A percentile compares a stretch with the other conserved stretches of the same genome.
These are phyloP conservation scores for Drosophila suboccidentalis DNA, from an alignment of 2,888 invertebrate species.

Conservation along the genomic window DNA sequence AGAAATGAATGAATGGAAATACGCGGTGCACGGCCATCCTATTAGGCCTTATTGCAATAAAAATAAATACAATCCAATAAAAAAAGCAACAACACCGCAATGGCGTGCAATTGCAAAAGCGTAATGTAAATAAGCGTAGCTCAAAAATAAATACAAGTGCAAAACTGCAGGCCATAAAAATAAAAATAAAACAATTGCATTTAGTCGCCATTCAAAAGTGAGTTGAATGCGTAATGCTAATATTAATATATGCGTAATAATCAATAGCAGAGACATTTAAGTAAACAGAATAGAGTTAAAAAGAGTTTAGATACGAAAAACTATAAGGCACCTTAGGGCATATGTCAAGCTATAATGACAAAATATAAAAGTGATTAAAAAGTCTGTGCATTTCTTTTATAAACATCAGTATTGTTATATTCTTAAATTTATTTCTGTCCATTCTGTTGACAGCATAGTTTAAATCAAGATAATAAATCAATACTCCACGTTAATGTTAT, in stretches of 20 bases:
- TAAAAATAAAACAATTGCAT: constrained; percentile 7
- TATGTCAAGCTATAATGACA: background rate
- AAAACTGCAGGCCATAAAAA: constrained; percentile 36
- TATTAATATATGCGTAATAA: background rate
- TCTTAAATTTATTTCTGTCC: too few species aligned
- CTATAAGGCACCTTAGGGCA: background rate
- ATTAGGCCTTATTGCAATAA: constrained; percentile 36
- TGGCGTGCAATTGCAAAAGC: constrained; percentile 58
- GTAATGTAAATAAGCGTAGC: constrained; percentile 52
- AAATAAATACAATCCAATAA: constrained; percentile 44
- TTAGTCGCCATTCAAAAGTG: background rate
- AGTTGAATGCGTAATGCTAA: constrained; percentile 8
- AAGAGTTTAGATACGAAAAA: background rate
- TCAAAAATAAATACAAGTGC: constrained; percentile 38
- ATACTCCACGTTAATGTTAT: background rate
- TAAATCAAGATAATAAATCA: too few species aligned
- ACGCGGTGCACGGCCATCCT: constrained; percentile 8
- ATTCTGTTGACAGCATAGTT: too few species aligned
- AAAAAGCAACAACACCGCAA: constrained; percentile 30
- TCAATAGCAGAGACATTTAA: background rate
- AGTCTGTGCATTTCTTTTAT: too few species aligned
- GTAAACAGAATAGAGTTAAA: background rate
- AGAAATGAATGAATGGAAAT: constrained; percentile 63
- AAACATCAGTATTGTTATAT: background rate
- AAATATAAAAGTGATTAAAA: too few species aligned